phyloP scores from a whole-genome alignment of 2,797 vertebrate species.

The Ataeniobius toweri region DNA sequence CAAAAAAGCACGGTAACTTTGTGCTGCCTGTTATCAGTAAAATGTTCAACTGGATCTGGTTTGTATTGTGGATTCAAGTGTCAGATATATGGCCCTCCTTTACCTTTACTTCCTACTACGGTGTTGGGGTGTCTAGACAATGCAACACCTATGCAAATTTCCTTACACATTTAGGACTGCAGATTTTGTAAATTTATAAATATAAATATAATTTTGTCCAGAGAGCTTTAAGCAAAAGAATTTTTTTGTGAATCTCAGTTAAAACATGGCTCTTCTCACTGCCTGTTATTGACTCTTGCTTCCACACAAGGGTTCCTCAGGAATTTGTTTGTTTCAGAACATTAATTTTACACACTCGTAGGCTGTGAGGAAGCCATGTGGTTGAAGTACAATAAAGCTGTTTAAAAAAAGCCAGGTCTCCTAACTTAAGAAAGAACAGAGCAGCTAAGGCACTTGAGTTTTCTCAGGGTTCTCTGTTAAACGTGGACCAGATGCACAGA shows the following conservation, averaged over 20 bases:
- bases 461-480: constrained; percentile 65
- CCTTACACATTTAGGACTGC: constrained; percentile 3
- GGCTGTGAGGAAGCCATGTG: constrained; percentile 79
- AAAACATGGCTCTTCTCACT: neutral
- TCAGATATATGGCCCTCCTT: constrained; percentile 67
- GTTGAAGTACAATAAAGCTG: constrained; percentile 74
- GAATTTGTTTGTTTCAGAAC: constrained; percentile 79
- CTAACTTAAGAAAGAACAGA: constrained; percentile 73
- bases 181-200: neutral
- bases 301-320: constrained; percentile 42
- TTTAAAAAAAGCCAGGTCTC: constrained; percentile 72
- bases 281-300: constrained; percentile 10
- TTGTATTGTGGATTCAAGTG: constrained; percentile 60
- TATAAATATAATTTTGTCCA: neutral
- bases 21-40: constrained; percentile 73
- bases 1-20: constrained; percentile 55
- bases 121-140: constrained; percentile 62
- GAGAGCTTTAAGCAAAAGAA: neutral
- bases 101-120: constrained; percentile 43
- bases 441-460: constrained; percentile 62
- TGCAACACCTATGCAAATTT: constrained; percentile 22
- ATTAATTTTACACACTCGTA: constrained; percentile 81
- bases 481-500: constrained; percentile 64
- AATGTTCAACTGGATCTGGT: constrained; percentile 66
- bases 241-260: neutral